Conservation (phyloP, 2,888 invertebrate genomes). For the Drosophila tripunctata region DNA sequence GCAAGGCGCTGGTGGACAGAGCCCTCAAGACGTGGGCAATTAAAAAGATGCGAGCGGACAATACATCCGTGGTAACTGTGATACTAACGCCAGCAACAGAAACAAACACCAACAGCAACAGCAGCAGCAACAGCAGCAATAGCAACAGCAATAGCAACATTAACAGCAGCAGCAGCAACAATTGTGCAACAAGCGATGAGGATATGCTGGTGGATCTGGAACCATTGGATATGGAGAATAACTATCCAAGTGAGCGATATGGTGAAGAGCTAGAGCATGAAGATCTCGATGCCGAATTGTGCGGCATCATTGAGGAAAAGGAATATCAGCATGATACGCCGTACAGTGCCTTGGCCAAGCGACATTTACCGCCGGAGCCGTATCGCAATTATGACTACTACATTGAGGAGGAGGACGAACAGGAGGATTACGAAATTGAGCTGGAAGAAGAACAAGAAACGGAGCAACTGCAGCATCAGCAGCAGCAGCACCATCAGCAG, state of each 20-base stretch:
- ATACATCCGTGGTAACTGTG: slow-evolving; percentile 95
- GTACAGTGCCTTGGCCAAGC: slow-evolving; percentile 79
- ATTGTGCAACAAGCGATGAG: slow-evolving; percentile 1
- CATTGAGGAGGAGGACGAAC: slow-evolving; percentile 61
- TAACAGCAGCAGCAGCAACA: neutral
- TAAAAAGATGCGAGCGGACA: slow-evolving; percentile 96
- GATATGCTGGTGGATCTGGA: slow-evolving; percentile 34
- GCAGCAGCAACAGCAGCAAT: slow-evolving; percentile 24
- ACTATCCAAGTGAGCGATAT: slow-evolving; percentile 33
- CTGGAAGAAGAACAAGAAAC: slow-evolving; percentile 25
- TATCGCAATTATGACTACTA: slow-evolving; percentile 79
- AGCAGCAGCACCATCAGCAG: neutral
- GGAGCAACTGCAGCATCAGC: neutral
- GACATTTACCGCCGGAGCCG: slow-evolving; percentile 77
- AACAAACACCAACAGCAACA: too few species aligned
- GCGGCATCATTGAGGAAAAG: slow-evolving; percentile 49
- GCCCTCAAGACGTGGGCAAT: slow-evolving; percentile 93
- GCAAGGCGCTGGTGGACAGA: slow-evolving; percentile 93
- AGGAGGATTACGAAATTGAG: slow-evolving; percentile 52
- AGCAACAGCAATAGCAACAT: slow-evolving; percentile 1
- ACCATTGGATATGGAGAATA: slow-evolving; percentile 55
- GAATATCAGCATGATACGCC: slow-evolving; percentile 62
- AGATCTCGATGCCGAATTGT: slow-evolving; percentile 5
- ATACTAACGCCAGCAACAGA: slow-evolving; percentile 85
- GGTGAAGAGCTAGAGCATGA: slow-evolving; percentile 21